Base-by-base conservation (phyloP, 2,113 vertebrate genomes). In the Hucho hucho region DNA sequence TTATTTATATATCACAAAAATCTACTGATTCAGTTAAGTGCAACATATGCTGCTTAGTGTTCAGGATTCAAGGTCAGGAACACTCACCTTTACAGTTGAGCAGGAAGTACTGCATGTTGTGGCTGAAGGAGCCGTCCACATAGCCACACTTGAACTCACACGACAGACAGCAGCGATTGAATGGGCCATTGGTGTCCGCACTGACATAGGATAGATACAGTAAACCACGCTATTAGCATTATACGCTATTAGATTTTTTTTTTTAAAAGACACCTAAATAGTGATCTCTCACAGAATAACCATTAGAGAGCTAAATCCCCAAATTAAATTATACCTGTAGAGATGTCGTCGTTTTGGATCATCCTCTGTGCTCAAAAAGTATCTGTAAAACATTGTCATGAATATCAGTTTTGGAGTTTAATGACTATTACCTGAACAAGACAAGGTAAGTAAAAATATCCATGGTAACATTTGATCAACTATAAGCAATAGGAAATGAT, bases 361-460 rank as follows among this genome's bases (percentile, higher is more conserved):
- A 61, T 98, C 97, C 83, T 99, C 97, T 1, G 97, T 98, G 92
- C 97, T 98, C 85, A 98, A 92, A 79, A 99, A 99, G 80, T 99
- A 98, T 86, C 97, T 99, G 82, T 71, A 74, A 84, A 87, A 16
- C 16, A 68, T 56, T 4, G 4, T 5, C 5, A 63, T 58, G 18
- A 66, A 70, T 61, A 81, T 61, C 20, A 22, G 22, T 70, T 25
- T 25, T 16, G 18, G 20, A n/a, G 26, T 32, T 32, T 14, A 67
- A 18, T 32, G 18, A 32, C 16, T 20, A 20, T 49, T 14, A 49
- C 47, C 47, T 13, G 47, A 49, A 49, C 11, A 49, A 49, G 47
- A 18, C 12, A 18, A 53, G 49, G 49, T 18, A 53, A 53, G 16
- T 53, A 14, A 53, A 53, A 18, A 18, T 53, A 18, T 0, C 49